Conservation (phyloP, 2,888 invertebrate species). For the Melinaea marsaeus region DNA sequence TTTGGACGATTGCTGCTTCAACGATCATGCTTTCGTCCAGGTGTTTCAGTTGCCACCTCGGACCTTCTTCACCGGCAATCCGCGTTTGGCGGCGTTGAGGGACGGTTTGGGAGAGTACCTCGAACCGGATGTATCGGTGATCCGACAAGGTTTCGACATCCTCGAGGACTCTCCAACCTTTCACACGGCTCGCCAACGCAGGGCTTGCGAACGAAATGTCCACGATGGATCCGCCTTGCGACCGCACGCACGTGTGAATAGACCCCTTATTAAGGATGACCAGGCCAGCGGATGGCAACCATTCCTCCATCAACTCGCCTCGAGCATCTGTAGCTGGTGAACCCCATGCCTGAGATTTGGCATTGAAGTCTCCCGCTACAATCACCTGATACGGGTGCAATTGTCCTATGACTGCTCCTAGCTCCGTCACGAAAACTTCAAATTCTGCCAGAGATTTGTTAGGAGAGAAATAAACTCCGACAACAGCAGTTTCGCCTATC, state of each 20-base stretch:
- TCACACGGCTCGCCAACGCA: slow-evolving; percentile 15
- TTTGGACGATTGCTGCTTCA: slow-evolving; percentile 13
- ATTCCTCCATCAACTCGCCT: slow-evolving; percentile 23
- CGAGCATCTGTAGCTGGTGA: slow-evolving; percentile 20
- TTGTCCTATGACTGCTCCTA: too few species aligned
- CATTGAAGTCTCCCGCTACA: too few species aligned
- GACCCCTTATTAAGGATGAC: slow-evolving; percentile 23
- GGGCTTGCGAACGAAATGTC: slow-evolving; percentile 26
- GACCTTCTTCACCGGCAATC: not conserved
- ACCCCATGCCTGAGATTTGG: slow-evolving; percentile 33
- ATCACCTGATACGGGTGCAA: not conserved
- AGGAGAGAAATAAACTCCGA: slow-evolving; percentile 33
- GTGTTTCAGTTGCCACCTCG: slow-evolving; percentile 10
- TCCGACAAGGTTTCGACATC: slow-evolving; percentile 28
- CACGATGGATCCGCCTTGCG: slow-evolving; percentile 31
- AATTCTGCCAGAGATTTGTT: too few species aligned
- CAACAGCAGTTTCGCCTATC: slow-evolving; percentile 10
- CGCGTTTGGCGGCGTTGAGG: not conserved
- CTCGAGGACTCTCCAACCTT: slow-evolving; percentile 23
- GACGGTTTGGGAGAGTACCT: slow-evolving; percentile 9
- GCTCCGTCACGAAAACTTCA: too few species aligned
- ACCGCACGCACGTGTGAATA: slow-evolving; percentile 30
- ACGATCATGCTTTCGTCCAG: slow-evolving; percentile 8
- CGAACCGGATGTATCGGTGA: slow-evolving; percentile 23
- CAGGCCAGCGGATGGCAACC: slow-evolving; percentile 22